Percentiles rank a stretch among this genome's conserved stretches.
Conservation (phyloP, 2,113 vertebrate species). For the Caloenas nicobarica region DNA sequence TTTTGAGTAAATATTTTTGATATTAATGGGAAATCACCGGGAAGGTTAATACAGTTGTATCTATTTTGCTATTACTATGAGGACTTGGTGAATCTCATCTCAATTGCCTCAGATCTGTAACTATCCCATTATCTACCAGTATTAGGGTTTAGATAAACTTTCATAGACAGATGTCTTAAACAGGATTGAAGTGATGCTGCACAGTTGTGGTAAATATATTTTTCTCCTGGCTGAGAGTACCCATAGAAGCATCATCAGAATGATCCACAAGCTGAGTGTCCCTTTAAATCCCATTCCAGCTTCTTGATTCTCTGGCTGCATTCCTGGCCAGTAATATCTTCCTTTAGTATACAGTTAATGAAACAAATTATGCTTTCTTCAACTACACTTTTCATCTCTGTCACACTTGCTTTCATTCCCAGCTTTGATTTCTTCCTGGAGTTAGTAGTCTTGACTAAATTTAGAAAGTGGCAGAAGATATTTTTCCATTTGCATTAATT, state of each 20-base stretch:
- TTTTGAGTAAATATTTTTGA: neutral
- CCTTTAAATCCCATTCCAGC: neutral
- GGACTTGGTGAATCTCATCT: neutral
- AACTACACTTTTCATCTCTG: neutral
- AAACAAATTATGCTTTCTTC: neutral
- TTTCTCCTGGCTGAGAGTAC: neutral
- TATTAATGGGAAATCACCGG: neutral
- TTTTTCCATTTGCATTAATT: neutral
- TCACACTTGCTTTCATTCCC: neutral
- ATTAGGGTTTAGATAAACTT: neutral
- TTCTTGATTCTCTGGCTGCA: neutral
- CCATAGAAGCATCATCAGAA: neutral
- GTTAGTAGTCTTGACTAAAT: neutral
- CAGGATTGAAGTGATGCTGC: neutral
- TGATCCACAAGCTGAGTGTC: neutral
- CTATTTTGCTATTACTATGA: neutral
- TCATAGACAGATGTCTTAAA: neutral
- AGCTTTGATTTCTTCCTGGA: neutral
- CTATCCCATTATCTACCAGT: neutral
- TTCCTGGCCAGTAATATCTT: neutral
- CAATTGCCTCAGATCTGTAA: neutral
- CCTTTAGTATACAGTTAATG: neutral
- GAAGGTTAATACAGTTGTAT: neutral
- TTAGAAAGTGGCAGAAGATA: neutral
- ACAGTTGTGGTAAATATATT: neutral